Conservation (phyloP, 2,888 invertebrate genomes). For the Diarsia dahlii region DNA sequence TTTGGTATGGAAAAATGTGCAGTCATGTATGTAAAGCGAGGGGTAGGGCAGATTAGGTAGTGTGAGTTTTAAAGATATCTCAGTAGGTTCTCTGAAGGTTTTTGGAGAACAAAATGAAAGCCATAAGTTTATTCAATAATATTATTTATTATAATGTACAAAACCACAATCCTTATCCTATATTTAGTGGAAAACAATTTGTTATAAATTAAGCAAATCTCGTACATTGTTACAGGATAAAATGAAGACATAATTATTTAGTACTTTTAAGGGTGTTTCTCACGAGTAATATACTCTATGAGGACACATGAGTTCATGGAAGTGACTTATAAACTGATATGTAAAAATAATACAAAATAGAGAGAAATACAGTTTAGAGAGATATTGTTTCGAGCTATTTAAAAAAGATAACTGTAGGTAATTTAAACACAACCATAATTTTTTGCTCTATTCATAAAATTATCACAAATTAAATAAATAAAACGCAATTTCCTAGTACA, state of each 20-base stretch:
- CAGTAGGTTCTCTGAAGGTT: neutral
- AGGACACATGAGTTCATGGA: neutral
- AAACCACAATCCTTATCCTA: slow-evolving; percentile 67
- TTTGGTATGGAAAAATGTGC: too few relatives aligned
- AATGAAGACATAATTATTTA: slow-evolving; percentile 15
- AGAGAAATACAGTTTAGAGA: slow-evolving; percentile 8
- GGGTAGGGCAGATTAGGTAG: too few relatives aligned
- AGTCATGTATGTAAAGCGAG: too few relatives aligned
- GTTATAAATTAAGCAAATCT: slow-evolving; percentile 56
- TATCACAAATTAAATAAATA: neutral
- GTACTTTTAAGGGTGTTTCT: neutral
- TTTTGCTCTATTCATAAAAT: neutral
- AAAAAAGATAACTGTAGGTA: slow-evolving; percentile 4
- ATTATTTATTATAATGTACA: slow-evolving; percentile 64
- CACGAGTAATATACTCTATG: slow-evolving; percentile 4
- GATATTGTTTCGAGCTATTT: neutral
- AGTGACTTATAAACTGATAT: neutral
- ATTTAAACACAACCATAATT: slow-evolving; percentile 30
- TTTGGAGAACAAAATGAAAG: neutral
- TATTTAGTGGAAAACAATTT: slow-evolving; percentile 47
- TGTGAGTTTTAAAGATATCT: too few relatives aligned
- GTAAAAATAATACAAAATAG: neutral
- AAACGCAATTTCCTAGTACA: neutral
- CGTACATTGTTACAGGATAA: neutral
- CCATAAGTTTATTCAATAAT: slow-evolving; percentile 29